These are phyloP conservation scores for Caenorhabditis doughertyi DNA, from an alignment of 2,888 invertebrate species.

Conservation along the genomic window DNA sequence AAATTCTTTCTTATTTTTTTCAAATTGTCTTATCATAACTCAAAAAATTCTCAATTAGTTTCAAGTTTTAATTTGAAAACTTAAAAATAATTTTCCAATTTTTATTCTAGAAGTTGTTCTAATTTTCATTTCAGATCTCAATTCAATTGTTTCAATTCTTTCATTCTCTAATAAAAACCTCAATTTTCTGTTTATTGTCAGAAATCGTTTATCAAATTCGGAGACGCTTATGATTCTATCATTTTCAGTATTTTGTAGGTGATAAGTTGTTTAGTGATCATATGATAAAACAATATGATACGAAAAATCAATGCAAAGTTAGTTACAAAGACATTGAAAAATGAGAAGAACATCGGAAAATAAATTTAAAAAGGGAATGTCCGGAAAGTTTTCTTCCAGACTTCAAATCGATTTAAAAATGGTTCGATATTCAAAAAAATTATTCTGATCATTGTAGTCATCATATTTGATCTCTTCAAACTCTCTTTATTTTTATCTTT, in stretches of 20 bases:
- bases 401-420: not conserved
- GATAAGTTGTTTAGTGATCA: no score
- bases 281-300: no score
- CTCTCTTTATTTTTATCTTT: not conserved
- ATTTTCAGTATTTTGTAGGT: no score
- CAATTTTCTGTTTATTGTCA: not conserved
- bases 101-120: slow-evolving; percentile 22
- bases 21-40: slow-evolving; percentile 5
- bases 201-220: no score
- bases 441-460: slow-evolving; percentile 19
- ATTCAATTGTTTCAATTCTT: slow-evolving; percentile 14
- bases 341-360: no score
- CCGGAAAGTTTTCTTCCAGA: no score
- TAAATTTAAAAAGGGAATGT: no score
- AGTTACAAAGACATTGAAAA: no score
- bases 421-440: not conserved
- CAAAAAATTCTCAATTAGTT: slow-evolving; percentile 9
- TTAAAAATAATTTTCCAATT: not conserved
- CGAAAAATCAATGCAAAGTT: no score
- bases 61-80: not conserved
- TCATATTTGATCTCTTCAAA: slow-evolving; percentile 27
- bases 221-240: no score
- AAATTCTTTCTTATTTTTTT: slow-evolving; percentile 9
- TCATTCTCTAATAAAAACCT: not conserved
- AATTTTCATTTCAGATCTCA: slow-evolving; percentile 36